Conservation (phyloP, 1,140 invertebrate species). For the Lepidurus apus region DNA sequence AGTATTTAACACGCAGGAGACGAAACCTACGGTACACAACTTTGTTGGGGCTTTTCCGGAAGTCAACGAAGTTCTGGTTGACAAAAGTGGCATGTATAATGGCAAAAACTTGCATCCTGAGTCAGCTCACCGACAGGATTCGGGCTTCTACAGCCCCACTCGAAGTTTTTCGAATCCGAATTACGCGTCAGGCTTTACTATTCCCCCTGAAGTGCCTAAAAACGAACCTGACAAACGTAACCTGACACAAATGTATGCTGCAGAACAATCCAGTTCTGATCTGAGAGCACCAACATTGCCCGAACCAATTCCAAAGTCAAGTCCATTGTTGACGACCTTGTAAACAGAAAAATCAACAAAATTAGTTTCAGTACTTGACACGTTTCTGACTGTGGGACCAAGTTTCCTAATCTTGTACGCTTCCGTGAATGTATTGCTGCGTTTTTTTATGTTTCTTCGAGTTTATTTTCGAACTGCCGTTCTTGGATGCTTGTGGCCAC, state of each 20-base stretch:
- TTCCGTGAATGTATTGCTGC: no score
- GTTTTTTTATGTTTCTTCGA: no score
- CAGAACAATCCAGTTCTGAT: background rate
- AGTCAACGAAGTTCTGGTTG: background rate
- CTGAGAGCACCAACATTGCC: background rate
- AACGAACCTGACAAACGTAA: background rate
- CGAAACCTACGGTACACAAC: constrained; percentile 20
- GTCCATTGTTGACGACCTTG: background rate
- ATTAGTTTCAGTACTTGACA: background rate
- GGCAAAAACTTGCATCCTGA: background rate
- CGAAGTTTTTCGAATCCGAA: constrained; percentile 31
- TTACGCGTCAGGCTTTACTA: background rate
- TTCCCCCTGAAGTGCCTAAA: background rate
- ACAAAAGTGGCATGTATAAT: background rate
- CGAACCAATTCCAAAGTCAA: background rate
- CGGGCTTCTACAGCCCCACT: constrained; percentile 7
- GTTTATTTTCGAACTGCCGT: no score
- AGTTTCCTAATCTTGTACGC: no score
- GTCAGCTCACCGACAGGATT: background rate
- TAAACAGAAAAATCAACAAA: background rate
- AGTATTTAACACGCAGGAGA: background rate
- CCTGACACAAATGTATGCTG: background rate
- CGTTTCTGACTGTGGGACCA: no score
- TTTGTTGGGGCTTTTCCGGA: background rate
- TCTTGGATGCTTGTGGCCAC: no score